These are phyloP conservation scores for Pseudomyrmex gracilis DNA, from an alignment of 1,140 invertebrate species.

Conservation along the genomic window DNA sequence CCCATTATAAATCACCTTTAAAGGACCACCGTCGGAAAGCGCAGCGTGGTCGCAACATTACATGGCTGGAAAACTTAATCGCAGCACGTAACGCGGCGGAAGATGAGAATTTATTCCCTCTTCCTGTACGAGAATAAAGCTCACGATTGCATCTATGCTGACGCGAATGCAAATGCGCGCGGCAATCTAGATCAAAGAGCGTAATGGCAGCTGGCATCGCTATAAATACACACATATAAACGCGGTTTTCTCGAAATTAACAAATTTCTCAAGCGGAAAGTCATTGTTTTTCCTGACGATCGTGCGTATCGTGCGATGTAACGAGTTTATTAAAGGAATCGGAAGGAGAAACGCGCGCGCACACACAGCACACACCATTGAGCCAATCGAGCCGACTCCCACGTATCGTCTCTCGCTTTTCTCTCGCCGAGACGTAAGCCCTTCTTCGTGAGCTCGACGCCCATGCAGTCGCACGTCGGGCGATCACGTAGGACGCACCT, in stretches of 20 bases:
- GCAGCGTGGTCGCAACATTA: background rate
- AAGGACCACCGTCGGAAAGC: background rate
- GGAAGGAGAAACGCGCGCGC: constrained; percentile 26
- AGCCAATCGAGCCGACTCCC: constrained; percentile 48
- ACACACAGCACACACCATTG: background rate
- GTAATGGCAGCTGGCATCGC: constrained; percentile 19
- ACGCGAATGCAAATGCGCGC: constrained; percentile 33
- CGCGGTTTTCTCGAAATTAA: background rate
- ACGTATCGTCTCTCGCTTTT: constrained; percentile 52
- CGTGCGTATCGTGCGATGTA: background rate
- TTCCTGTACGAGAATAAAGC: constrained; percentile 1
- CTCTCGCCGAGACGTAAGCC: constrained; percentile 29
- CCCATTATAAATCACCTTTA: constrained; percentile 8
- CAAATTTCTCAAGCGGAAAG: background rate
- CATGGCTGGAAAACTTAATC: constrained; percentile 8
- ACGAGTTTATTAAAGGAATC: constrained; percentile 45
- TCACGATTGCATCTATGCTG: constrained; percentile 13
- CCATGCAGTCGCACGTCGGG: constrained; percentile 42
- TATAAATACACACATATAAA: constrained; percentile 6
- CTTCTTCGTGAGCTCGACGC: constrained; percentile 53
- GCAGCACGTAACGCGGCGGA: constrained; percentile 6
- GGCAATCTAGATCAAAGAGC: constrained; percentile 39
- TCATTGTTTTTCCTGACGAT: constrained; percentile 15
- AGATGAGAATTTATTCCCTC: background rate
- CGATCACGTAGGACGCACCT: constrained; percentile 64